Evolutionary conservation across 2,888 invertebrate genomes (phyloP).

Genomic region (Tetropium fuscum): DNA sequence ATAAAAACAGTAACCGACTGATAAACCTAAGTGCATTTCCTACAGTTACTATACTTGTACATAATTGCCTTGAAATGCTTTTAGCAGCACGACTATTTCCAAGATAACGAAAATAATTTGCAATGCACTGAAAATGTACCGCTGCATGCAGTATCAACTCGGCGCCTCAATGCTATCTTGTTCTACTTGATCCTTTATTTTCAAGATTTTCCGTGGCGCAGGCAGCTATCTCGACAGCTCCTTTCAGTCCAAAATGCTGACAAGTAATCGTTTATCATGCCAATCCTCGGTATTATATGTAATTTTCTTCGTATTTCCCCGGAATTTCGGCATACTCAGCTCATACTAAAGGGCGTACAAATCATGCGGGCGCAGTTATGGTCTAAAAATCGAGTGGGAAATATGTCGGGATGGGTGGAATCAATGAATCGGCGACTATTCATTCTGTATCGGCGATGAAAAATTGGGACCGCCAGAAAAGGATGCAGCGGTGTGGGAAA

Average conservation of each 20-base stretch:
- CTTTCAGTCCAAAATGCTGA: constrained; percentile 32
- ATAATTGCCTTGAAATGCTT: no score
- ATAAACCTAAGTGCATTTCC: no score
- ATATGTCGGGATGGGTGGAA: constrained; percentile 13
- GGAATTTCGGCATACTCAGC: constrained; percentile 18
- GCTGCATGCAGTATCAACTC: neutral
- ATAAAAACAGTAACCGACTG: no score
- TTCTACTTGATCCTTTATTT: constrained; percentile 22
- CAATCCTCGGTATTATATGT: constrained; percentile 35
- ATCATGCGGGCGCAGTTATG: constrained; percentile 31
- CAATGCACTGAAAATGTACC: constrained; percentile 2
- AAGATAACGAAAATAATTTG: no score
- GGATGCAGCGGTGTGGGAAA: neutral
- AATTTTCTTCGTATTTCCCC: constrained; percentile 38
- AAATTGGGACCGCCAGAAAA: neutral
- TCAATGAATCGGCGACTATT: neutral
- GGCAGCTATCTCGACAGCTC: constrained; percentile 31
- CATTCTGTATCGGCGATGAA: neutral
- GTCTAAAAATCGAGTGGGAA: constrained; percentile 33
- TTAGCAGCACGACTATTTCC: no score
- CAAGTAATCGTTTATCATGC: constrained; percentile 40
- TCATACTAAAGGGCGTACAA: constrained; percentile 26
- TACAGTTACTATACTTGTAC: no score
- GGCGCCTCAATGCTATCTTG: constrained; percentile 14
- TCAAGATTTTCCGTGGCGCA: constrained; percentile 28